These are phyloP conservation scores for Vollenhovia emeryi DNA, from an alignment of 1,140 invertebrate species.

Conservation along the genomic window DNA sequence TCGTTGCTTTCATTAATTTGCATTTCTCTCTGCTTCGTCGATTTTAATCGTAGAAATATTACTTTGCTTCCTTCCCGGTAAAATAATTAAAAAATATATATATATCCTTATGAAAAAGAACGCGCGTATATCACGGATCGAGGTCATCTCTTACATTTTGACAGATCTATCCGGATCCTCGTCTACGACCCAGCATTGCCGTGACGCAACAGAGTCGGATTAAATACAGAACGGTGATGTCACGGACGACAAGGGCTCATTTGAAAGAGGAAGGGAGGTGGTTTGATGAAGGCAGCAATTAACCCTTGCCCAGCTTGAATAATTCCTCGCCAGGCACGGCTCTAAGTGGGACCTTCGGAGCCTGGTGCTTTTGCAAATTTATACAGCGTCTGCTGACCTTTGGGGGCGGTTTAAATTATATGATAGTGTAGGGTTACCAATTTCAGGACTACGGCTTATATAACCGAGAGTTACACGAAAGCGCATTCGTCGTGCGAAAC, in stretches of 20 bases:
- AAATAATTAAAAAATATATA: neutral
- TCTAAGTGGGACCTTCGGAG: slow-evolving; percentile 71
- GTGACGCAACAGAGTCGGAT: slow-evolving; percentile 60
- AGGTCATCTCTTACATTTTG: neutral
- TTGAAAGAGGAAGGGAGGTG: slow-evolving; percentile 67
- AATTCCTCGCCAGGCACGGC: slow-evolving; percentile 60
- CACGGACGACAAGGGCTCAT: slow-evolving; percentile 67
- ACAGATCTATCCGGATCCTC: neutral
- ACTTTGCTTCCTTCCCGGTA: neutral
- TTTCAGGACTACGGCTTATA: slow-evolving; percentile 46
- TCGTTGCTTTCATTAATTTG: neutral
- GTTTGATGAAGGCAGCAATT: slow-evolving; percentile 72
- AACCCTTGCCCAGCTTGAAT: slow-evolving; percentile 75
- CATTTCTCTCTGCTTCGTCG: neutral
- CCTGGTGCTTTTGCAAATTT: slow-evolving; percentile 71
- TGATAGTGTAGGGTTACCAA: slow-evolving; percentile 57
- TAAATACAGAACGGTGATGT: slow-evolving; percentile 71
- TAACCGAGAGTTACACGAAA: slow-evolving; percentile 45
- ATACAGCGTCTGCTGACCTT: slow-evolving; percentile 61
- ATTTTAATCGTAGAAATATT: neutral
- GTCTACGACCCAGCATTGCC: neutral
- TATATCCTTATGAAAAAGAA: neutral
- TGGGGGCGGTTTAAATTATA: slow-evolving; percentile 45
- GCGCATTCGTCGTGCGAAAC: slow-evolving; percentile 34
- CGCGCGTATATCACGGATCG: neutral